A percentile compares a stretch with the other conserved stretches of the same genome.
These are phyloP conservation scores for Brienomyrus longianalis DNA, from an alignment of 2,113 vertebrate species.

Conservation along the genomic window DNA sequence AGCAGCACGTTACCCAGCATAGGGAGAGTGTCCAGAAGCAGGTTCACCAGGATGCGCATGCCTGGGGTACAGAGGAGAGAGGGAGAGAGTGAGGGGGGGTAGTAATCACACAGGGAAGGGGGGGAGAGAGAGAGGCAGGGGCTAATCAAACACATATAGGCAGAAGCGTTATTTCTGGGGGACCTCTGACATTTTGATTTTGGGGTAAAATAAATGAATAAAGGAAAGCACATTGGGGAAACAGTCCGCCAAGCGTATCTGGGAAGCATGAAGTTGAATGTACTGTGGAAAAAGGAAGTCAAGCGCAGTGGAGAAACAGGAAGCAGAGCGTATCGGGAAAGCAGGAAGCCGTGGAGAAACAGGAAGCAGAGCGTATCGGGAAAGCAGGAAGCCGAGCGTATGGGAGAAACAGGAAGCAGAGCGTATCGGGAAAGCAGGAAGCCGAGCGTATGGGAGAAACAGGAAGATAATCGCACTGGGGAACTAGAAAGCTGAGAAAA, in stretches of 20 bases:
- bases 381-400: not conserved
- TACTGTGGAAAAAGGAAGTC: not conserved
- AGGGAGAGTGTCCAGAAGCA: conserved; percentile 95
- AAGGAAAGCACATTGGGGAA: not conserved
- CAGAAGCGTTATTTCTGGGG: not conserved
- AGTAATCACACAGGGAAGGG: not conserved
- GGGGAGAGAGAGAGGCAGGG: not conserved
- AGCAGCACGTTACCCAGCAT: conserved; percentile 98
- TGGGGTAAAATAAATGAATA: not conserved
- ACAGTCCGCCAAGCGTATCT: too few relatives aligned
- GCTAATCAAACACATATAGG: not conserved
- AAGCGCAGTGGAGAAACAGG: not conserved
- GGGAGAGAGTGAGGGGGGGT: not conserved
- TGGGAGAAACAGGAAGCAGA: not conserved
- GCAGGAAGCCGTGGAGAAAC: not conserved
- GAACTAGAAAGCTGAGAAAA: not conserved
- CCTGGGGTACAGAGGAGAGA: conserved; percentile 54
- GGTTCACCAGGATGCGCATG: conserved; percentile 95
- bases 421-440: not conserved
- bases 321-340: too few relatives aligned
- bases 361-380: not conserved
- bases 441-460: not conserved
- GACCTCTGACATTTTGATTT: not conserved
- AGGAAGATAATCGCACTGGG: not conserved
- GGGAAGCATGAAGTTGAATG: too few relatives aligned